Evolutionary conservation across 2,113 vertebrate species (phyloP).

Genomic region (Heterocephalus glaber): DNA sequence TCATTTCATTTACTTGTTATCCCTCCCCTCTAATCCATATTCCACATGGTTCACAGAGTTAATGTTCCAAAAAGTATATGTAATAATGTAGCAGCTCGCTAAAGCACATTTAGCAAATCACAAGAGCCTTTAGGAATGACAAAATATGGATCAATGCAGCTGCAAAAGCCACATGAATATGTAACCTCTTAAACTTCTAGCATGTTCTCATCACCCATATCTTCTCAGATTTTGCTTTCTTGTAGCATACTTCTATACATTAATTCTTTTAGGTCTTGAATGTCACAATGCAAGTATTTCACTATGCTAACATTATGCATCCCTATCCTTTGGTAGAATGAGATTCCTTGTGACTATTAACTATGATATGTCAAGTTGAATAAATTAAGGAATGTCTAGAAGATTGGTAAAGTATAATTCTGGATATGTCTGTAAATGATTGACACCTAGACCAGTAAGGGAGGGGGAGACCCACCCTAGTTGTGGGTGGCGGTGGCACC

Average conservation of each 20-base stretch:
- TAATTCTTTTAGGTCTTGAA: neutral
- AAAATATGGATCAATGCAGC: neutral
- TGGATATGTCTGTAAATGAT: neutral
- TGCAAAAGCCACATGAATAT: neutral
- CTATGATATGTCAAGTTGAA: neutral
- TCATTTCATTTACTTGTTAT: neutral
- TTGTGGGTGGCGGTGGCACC: neutral
- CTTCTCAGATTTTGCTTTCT: neutral
- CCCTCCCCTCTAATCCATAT: neutral
- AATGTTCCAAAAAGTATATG: neutral
- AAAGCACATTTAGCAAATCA: neutral
- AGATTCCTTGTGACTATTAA: neutral
- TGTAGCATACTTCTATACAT: neutral
- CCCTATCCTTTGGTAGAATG: neutral
- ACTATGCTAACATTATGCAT: neutral
- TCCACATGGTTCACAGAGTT: neutral
- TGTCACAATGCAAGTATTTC: rapidly evolving
- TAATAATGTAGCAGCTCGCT: neutral
- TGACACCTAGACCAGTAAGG: neutral
- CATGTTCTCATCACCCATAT: neutral
- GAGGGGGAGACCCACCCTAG: too few relatives aligned
- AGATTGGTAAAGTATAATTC: neutral
- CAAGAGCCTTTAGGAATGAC: neutral
- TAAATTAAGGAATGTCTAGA: neutral
- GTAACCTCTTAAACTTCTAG: neutral